Evolutionary conservation across 2,888 invertebrate genomes (phyloP).

Genomic region (Tetropium fuscum): DNA sequence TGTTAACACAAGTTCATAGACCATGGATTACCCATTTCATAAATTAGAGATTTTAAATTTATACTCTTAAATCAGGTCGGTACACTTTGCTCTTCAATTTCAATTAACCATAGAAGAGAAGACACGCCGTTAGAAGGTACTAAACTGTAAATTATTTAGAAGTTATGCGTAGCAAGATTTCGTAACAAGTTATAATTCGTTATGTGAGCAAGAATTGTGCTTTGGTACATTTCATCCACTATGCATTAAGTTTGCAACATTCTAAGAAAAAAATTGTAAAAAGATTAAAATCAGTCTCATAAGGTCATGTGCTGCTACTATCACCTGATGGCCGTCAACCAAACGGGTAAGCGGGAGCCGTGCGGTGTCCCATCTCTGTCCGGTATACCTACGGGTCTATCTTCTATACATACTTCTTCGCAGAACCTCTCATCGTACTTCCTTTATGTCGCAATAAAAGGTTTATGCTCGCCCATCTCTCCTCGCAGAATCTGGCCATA

Average conservation of each 20-base stretch:
- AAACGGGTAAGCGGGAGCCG: conserved; percentile 15
- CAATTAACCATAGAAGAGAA: too few relatives aligned
- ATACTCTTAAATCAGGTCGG: too few relatives aligned
- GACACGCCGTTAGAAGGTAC: too few relatives aligned
- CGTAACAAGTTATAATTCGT: too few relatives aligned
- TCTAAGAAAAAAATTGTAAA: conserved; percentile 4
- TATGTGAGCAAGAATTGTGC: too few relatives aligned
- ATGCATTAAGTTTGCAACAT: conserved; percentile 8
- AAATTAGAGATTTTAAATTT: too few relatives aligned
- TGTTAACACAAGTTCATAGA: too few relatives aligned
- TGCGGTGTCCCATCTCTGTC: conserved; percentile 15
- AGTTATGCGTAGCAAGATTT: too few relatives aligned
- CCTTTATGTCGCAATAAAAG: conserved; percentile 40
- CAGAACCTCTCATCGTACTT: conserved; percentile 31
- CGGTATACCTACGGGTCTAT: conserved; percentile 8
- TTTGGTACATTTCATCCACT: too few relatives aligned
- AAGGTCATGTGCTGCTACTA: conserved; percentile 3
- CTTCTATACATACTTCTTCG: conserved; percentile 20
- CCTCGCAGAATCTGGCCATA: conserved; percentile 34
- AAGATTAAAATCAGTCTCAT: conserved; percentile 14
- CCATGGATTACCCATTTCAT: too few relatives aligned
- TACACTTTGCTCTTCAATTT: too few relatives aligned
- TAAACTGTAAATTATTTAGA: too few relatives aligned
- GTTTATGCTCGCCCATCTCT: conserved; percentile 34
- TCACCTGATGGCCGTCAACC: conserved; percentile 10